Evolutionary conservation across 1,140 invertebrate genomes (phyloP).

Genomic region (Wasmannia auropunctata): DNA sequence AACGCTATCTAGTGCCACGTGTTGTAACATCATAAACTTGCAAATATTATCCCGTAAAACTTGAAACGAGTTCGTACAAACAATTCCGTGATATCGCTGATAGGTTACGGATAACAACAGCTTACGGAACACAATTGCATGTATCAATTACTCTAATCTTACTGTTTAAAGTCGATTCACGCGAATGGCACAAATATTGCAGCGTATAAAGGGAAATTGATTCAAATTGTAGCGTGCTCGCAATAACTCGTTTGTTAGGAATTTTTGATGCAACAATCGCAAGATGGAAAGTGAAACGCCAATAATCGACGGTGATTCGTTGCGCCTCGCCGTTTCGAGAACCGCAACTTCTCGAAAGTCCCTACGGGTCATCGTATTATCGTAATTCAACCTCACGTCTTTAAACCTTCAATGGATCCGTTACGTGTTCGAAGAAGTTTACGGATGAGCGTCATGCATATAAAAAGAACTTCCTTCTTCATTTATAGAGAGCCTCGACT

Average conservation of each 20-base stretch:
- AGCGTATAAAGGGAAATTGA: background rate
- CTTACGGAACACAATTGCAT: background rate
- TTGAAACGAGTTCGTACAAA: background rate
- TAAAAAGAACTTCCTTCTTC: slow-evolving; percentile 5
- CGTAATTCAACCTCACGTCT: slow-evolving; percentile 45
- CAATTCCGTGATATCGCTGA: background rate
- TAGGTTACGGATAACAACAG: background rate
- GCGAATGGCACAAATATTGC: background rate
- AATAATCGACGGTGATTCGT: background rate
- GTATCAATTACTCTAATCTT: slow-evolving; percentile 3
- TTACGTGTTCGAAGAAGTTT: slow-evolving; percentile 51
- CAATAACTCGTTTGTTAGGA: slow-evolving; percentile 17
- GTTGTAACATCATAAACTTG: slow-evolving; percentile 1
- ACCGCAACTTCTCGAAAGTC: background rate
- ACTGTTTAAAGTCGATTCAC: background rate
- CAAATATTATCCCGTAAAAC: slow-evolving; percentile 15
- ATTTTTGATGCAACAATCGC: slow-evolving; percentile 37
- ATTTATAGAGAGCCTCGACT: background rate
- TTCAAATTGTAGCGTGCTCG: slow-evolving; percentile 14
- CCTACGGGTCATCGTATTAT: background rate
- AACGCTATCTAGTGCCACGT: background rate
- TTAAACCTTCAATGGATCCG: slow-evolving; percentile 57
- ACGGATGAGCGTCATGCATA: background rate
- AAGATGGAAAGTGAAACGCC: slow-evolving; percentile 36
- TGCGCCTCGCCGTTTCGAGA: background rate